Base-by-base conservation (phyloP, 2,888 invertebrate species). In the Drosophila incognita region DNA sequence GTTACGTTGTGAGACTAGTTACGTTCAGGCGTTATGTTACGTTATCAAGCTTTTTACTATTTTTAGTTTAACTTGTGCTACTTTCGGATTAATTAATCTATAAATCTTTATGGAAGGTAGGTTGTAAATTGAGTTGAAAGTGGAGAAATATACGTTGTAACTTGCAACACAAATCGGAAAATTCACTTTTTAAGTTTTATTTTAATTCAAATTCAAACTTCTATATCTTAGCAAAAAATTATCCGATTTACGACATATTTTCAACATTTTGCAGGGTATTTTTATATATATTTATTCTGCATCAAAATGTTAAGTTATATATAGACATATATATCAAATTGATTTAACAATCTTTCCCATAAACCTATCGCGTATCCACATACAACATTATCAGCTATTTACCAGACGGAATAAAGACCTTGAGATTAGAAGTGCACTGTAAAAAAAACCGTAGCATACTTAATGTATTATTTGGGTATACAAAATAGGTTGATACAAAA, bases 381-480 rank as follows among this genome's bases (percentile, higher is more conserved):
- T 1, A 33, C 33, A 11, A 33, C 33, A 1, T 11, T 11, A 21
- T 42, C 42, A 42, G 42, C 42, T 5, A 11, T 42, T 5, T 21
- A 2, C 11, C 5, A 42, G 11, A n/a, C 10, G 10, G n/a, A 24
- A 36, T 24, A 54, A 4, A 42, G 24, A 35, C 48, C 46, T 7
- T 18, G 7, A 24, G 24, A 8, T 24, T 8, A 38, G 15, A 5
- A 24, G 4, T 11, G 13, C 8, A 27, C 8, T 27, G 3, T n/a
- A 21, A 31, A 31, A 38, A 18, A 61, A 38, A 29, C 18, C 8
- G 36, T 57, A 42, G 29, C 57, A 57, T 68, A 57, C 68, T 58
- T 58, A 15, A 15, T 15, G 10, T 10, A 27, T 15, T 10, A 8
- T 40, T 29, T 24, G 2, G 24, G 24, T 24, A 24, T 24, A 24